Conservation (phyloP, 2,113 vertebrate species). For the Pandion haliaetus region DNA sequence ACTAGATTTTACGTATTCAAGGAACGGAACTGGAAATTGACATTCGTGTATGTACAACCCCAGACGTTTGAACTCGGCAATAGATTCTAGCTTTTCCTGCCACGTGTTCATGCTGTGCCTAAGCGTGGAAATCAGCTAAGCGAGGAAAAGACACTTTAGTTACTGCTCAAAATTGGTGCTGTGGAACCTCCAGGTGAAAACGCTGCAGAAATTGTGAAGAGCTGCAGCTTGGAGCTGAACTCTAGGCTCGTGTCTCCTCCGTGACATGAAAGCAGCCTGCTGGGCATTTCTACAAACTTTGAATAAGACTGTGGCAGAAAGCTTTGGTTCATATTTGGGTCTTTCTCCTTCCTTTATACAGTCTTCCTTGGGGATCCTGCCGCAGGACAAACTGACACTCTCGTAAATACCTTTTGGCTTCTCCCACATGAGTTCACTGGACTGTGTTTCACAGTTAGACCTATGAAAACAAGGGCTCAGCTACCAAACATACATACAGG, state of each 20-base stretch:
- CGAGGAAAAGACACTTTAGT: not conserved
- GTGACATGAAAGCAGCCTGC: not conserved
- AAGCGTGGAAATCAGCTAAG: not conserved
- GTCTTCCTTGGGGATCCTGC: not conserved
- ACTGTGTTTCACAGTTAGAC: not conserved
- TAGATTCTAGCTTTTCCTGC: not conserved
- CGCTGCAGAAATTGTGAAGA: not conserved
- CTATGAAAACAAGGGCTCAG: not conserved
- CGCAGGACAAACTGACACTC: not conserved
- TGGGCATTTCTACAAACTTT: not conserved
- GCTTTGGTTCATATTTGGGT: not conserved
- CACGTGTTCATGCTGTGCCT: no score
- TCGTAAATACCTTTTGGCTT: not conserved
- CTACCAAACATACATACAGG: conserved; percentile 74
- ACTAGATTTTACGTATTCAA: not conserved
- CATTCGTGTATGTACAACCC: not conserved
- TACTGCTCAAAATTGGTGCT: not conserved
- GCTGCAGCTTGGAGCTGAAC: not conserved
- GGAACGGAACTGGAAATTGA: not conserved
- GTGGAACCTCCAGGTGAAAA: not conserved
- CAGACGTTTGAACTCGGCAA: not conserved
- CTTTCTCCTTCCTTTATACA: not conserved
- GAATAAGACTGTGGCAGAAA: not conserved
- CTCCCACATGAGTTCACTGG: not conserved
- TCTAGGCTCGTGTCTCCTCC: not conserved